Percentiles rank a stretch among this genome's conserved stretches.
Conservation (phyloP, 2,113 vertebrate species). For the Amphilophus citrinellus region DNA sequence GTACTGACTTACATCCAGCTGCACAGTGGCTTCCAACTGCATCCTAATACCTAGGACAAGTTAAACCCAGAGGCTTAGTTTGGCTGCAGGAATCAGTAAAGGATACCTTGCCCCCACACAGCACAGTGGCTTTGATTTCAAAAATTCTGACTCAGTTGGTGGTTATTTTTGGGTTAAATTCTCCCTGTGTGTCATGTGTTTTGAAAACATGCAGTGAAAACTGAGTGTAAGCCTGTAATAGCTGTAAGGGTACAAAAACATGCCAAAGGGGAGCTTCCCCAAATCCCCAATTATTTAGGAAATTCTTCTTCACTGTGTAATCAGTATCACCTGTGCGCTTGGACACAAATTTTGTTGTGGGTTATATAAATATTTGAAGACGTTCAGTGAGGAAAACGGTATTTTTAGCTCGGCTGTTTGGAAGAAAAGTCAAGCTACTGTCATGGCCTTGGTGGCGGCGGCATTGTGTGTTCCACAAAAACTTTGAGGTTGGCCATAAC, state of each 20-base stretch:
- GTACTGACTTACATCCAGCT: background rate
- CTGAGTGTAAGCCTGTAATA: background rate
- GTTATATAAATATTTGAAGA: background rate
- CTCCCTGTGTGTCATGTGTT: background rate
- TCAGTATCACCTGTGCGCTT: background rate
- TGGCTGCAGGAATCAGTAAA: background rate
- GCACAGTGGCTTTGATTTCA: background rate
- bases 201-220: background rate
- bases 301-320: background rate
- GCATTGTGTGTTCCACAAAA: too few relatives aligned
- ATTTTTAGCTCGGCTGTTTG: background rate
- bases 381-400: background rate
- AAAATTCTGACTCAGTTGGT: background rate
- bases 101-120: background rate
- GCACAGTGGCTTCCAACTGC: background rate
- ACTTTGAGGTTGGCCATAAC: too few relatives aligned
- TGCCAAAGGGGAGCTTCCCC: background rate
- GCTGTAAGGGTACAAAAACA: background rate
- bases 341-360: background rate
- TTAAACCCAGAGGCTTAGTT: background rate
- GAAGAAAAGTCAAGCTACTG: too few relatives aligned
- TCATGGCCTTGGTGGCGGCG: too few relatives aligned
- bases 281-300: slow-evolving; percentile 13
- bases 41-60: background rate
- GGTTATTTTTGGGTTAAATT: background rate